These are phyloP conservation scores for Alauda arvensis DNA, from an alignment of 2,797 vertebrate genomes.

Conservation along the genomic window DNA sequence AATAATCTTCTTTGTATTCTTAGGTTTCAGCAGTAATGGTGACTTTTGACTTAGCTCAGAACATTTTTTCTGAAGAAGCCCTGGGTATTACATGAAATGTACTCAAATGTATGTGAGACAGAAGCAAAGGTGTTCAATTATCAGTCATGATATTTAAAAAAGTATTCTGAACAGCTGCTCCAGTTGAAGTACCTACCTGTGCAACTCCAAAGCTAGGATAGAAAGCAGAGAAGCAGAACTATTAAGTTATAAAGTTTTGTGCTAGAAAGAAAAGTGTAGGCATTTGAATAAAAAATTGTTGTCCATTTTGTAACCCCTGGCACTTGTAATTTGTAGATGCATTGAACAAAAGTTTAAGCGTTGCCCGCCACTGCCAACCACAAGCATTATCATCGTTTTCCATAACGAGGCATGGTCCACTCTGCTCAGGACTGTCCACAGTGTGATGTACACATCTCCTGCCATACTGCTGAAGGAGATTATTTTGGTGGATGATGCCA, in stretches of 20 bases:
- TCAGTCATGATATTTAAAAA: background rate
- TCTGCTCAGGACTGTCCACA: conserved; percentile 93
- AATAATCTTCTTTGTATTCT: background rate
- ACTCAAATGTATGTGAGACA: background rate
- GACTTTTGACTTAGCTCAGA: background rate
- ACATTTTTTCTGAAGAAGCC: background rate
- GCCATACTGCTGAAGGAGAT: conserved; percentile 94
- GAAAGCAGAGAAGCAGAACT: background rate
- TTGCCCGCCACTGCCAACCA: conserved; percentile 89
- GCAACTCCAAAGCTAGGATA: background rate
- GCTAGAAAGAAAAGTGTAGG: background rate
- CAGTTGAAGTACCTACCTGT: background rate
- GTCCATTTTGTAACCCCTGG: background rate
- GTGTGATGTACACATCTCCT: conserved; percentile 94
- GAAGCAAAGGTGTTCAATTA: background rate
- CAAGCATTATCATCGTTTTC: conserved; percentile 97
- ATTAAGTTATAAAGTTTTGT: background rate
- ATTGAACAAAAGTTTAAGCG: conserved; percentile 96
- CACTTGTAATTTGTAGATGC: conserved; percentile 78
- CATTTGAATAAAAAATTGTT: background rate
- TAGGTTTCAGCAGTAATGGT: background rate
- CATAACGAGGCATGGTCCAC: conserved; percentile 98
- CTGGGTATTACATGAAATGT: background rate
- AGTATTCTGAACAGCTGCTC: background rate
- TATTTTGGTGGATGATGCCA: conserved; percentile 97